These are phyloP conservation scores for Apamea sordens DNA, from an alignment of 2,888 invertebrate species.

Conservation along the genomic window DNA sequence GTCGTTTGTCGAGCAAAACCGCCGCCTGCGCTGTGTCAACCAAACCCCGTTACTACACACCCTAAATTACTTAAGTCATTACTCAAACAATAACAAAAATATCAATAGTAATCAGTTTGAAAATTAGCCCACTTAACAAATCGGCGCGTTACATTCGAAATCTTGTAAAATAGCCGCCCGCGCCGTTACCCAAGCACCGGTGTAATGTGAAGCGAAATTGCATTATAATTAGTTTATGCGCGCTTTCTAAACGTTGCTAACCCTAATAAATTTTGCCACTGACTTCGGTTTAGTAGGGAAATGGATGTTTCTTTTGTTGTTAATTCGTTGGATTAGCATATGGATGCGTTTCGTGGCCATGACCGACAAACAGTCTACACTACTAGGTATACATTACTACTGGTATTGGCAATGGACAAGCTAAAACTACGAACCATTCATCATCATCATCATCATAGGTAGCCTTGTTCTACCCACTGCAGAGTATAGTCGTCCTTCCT, in stretches of 20 bases:
- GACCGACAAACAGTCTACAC: not conserved
- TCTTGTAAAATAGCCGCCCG: constrained; percentile 62
- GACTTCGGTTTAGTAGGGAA: constrained; percentile 53
- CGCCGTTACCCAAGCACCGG: constrained; percentile 69
- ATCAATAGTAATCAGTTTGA: constrained; percentile 55
- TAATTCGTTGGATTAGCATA: constrained; percentile 20
- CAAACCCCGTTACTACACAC: accelerated
- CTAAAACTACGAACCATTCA: too few species aligned
- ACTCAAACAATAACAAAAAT: constrained; percentile 36
- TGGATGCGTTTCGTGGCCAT: constrained; percentile 9
- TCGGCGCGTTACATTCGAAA: constrained; percentile 65
- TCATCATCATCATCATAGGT: not conserved
- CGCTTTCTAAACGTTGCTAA: constrained; percentile 79
- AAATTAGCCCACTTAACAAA: constrained; percentile 66
- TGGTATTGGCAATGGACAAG: not conserved
- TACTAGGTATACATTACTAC: not conserved
- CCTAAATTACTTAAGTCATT: constrained; percentile 5
- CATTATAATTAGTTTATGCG: constrained; percentile 77
- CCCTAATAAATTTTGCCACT: constrained; percentile 68
- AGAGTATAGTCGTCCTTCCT: not conserved
- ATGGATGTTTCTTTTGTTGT: constrained; percentile 51
- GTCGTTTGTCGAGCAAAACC: not conserved
- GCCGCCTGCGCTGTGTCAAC: not conserved
- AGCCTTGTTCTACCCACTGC: not conserved
- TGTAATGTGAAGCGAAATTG: constrained; percentile 75